phyloP scores from a whole-genome alignment of 2,113 vertebrate species.

The Litocranius walleri region DNA sequence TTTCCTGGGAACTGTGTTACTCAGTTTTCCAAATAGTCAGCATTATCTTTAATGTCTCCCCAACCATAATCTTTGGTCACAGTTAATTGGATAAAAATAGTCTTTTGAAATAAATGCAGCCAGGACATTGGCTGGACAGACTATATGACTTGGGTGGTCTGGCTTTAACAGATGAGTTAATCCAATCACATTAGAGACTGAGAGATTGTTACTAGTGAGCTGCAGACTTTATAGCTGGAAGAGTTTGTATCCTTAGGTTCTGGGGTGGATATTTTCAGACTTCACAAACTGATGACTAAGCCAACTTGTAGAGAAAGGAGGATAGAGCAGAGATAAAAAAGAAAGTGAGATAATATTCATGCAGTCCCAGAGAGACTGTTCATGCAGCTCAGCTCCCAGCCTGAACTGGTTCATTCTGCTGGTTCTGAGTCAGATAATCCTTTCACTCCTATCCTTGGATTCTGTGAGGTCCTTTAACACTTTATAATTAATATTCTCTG shows the following conservation, averaged over 20 bases:
- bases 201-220: neutral
- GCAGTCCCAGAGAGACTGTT: neutral
- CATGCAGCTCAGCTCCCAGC: neutral
- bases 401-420: neutral
- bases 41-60: neutral
- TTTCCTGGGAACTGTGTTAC: neutral
- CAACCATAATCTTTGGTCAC: neutral
- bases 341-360: neutral
- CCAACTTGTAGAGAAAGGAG: neutral
- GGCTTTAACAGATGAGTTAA: neutral
- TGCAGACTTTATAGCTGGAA: neutral
- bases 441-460: neutral
- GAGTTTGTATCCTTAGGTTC: neutral
- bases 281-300: conserved; percentile 6
- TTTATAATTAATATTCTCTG: neutral
- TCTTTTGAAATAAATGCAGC: neutral
- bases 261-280: neutral
- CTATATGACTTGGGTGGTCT: neutral
- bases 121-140: neutral
- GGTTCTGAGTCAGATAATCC: neutral
- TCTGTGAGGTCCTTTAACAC: neutral
- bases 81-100: neutral
- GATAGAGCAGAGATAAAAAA: neutral
- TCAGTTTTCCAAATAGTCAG: neutral
- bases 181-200: neutral